Conservation (phyloP, 1,140 invertebrate species). For the Trichogramma pretiosum region DNA sequence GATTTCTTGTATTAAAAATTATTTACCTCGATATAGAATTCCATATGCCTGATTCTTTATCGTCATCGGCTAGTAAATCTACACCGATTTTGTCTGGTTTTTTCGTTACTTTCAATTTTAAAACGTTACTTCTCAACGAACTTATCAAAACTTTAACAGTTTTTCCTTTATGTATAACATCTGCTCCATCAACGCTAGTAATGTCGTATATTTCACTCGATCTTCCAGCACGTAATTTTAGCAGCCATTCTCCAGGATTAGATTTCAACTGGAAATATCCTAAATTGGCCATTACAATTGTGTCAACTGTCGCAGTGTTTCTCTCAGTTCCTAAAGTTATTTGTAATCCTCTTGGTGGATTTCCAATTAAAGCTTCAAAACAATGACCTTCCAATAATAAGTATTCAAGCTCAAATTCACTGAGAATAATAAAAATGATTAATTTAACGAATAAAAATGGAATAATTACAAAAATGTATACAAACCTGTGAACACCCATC, state of each 20-base stretch:
- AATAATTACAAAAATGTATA: not conserved
- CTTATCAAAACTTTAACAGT: conserved; percentile 80
- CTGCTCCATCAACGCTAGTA: conserved; percentile 49
- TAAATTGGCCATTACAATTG: conserved; percentile 99
- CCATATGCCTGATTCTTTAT: conserved; percentile 72
- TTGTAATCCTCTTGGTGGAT: conserved; percentile 92
- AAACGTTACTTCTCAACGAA: conserved; percentile 80
- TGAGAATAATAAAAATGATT: conserved; percentile 35
- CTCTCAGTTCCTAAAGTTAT: conserved; percentile 83
- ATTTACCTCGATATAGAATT: conserved; percentile 83
- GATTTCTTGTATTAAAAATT: not conserved
- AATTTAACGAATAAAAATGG: not conserved
- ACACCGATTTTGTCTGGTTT: conserved; percentile 77
- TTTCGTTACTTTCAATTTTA: conserved; percentile 84
- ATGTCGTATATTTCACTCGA: conserved; percentile 91
- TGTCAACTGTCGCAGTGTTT: conserved; percentile 76
- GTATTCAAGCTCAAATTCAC: conserved; percentile 69
- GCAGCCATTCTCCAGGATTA: conserved; percentile 89
- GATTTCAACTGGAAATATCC: conserved; percentile 97
- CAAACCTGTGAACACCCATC: conserved; percentile 59
- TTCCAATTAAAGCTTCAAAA: conserved; percentile 83
- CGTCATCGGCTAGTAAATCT: conserved; percentile 77
- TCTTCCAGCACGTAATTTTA: conserved; percentile 79
- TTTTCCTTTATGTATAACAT: conserved; percentile 50
- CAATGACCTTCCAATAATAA: conserved; percentile 83